A percentile compares a stretch with the other conserved stretches of the same genome.
Evolutionary conservation across 2,797 vertebrate species (phyloP).

Genomic region (Leontopithecus rosalia): DNA sequence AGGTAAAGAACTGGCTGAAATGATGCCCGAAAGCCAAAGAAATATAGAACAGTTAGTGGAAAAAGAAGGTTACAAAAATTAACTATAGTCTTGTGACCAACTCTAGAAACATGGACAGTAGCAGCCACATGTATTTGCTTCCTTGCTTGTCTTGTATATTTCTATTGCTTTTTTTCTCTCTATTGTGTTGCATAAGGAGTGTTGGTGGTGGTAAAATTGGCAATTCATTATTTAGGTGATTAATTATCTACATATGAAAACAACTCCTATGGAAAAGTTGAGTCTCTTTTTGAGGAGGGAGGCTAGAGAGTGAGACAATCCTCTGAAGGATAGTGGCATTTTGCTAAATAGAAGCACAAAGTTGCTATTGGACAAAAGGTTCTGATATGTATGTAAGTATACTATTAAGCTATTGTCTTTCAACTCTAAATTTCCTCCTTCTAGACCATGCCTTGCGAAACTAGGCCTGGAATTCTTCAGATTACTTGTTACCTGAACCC

Average conservation of each 20-base stretch:
- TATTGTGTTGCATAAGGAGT: background rate
- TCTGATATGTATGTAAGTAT: background rate
- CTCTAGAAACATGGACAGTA: background rate
- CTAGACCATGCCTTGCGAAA: background rate
- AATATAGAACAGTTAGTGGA: background rate
- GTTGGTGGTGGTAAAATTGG: background rate
- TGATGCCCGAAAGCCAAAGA: background rate
- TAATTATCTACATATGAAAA: background rate
- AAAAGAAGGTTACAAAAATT: background rate
- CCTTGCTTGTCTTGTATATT: background rate
- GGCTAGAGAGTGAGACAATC: background rate
- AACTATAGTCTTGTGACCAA: background rate
- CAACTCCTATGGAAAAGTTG: background rate
- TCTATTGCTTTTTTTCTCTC: slow-evolving; percentile 16
- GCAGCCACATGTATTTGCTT: background rate
- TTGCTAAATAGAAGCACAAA: background rate
- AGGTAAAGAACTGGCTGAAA: background rate
- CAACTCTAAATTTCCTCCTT: background rate
- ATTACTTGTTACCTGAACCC: background rate
- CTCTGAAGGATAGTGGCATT: background rate
- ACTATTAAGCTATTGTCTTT: background rate
- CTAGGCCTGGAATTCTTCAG: background rate
- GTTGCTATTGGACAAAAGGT: background rate
- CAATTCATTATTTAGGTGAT: background rate
- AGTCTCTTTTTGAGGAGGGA: background rate